Percentiles rank a stretch among this genome's conserved stretches.
Conservation (phyloP, 2,113 vertebrate genomes). For the Actinemys pallida region DNA sequence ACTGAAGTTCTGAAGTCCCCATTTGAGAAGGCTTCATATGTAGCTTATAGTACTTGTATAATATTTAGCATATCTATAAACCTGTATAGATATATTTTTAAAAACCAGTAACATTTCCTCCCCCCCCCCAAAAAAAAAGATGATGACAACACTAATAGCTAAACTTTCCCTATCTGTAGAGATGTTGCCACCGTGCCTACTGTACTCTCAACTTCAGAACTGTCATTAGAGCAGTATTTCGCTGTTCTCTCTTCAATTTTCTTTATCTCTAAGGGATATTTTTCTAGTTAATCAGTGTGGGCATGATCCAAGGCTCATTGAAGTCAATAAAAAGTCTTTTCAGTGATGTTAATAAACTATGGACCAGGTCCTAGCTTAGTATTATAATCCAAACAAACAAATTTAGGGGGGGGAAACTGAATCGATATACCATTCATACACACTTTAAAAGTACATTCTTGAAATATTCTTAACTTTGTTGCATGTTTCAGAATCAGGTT, state of each 20-base stretch:
- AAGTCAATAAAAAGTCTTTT: slow-evolving; percentile 71
- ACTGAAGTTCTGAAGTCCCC: background rate
- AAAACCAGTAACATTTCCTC: background rate
- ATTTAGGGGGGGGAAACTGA: background rate
- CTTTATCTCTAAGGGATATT: slow-evolving; percentile 67
- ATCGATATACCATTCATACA: slow-evolving; percentile 2
- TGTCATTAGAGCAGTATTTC: slow-evolving; percentile 43
- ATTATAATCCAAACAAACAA: slow-evolving; percentile 63
- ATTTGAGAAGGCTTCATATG: background rate
- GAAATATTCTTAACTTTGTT: slow-evolving; percentile 49
- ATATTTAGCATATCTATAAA: background rate
- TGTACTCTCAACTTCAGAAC: slow-evolving; percentile 50
- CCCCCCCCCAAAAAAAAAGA: background rate
- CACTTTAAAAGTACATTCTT: slow-evolving; percentile 33
- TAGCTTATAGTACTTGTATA: background rate
- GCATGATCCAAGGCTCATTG: slow-evolving; percentile 64
- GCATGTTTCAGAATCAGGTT: background rate
- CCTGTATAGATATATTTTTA: background rate
- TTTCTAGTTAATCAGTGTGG: slow-evolving; percentile 65
- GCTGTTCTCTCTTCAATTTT: slow-evolving; percentile 50
- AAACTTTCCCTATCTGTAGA: slow-evolving; percentile 33
- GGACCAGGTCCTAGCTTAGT: slow-evolving; percentile 53
- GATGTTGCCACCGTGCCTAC: slow-evolving; percentile 36
- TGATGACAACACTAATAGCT: background rate
- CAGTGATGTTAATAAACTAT: slow-evolving; percentile 57